These are phyloP conservation scores for Ptychadena robeensis DNA, from an alignment of 2,797 vertebrate genomes.

Conservation along the genomic window DNA sequence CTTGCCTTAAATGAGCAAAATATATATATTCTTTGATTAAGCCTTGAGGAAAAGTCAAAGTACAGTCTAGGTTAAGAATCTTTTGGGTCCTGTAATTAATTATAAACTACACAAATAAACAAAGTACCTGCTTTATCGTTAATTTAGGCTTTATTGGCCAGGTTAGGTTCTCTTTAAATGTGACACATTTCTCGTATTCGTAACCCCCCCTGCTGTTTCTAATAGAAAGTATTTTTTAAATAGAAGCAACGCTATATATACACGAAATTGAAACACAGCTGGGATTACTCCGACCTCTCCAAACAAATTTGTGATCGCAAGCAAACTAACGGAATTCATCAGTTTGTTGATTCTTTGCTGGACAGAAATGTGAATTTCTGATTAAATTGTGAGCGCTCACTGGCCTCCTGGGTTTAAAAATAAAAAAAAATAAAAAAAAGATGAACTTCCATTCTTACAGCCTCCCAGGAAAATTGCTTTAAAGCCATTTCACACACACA, in stretches of 20 bases:
- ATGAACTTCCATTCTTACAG: constrained; percentile 66
- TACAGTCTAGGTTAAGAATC: no score
- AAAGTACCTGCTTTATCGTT: no score
- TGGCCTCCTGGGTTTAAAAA: constrained; percentile 67
- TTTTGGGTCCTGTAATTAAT: no score
- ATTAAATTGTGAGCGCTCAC: constrained; percentile 65
- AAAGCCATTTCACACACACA: constrained; percentile 60
- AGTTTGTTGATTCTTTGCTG: constrained; percentile 65
- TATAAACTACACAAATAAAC: no score
- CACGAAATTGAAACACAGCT: neutral
- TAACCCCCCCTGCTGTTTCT: neutral
- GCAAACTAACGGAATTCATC: constrained; percentile 25
- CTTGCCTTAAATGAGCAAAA: no score
- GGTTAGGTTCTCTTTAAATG: neutral
- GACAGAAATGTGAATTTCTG: constrained; percentile 71
- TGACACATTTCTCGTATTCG: neutral
- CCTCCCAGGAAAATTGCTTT: constrained; percentile 67
- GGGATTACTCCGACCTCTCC: constrained; percentile 5
- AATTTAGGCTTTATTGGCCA: no score
- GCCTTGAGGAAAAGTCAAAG: no score
- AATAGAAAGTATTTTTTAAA: neutral
- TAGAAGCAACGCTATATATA: neutral
- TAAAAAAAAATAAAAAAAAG: constrained; percentile 66
- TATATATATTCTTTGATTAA: no score
- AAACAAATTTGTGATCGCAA: constrained; percentile 16